These are phyloP conservation scores for Belgica antarctica DNA, from an alignment of 2,888 invertebrate genomes.

Conservation along the genomic window DNA sequence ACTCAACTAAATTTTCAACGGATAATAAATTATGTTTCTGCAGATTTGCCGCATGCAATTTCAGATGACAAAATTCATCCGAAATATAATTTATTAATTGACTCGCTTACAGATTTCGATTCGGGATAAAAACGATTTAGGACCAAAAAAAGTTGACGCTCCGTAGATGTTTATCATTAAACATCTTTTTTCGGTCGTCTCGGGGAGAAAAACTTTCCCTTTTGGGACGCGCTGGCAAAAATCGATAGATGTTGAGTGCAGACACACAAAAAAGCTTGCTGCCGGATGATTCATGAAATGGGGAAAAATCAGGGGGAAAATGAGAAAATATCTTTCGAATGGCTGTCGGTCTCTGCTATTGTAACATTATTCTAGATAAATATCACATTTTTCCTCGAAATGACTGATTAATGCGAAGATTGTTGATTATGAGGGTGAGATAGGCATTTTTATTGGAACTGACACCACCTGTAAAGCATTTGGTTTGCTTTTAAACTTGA, in stretches of 20 bases:
- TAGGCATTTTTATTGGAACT: background rate
- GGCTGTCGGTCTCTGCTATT: constrained; percentile 9
- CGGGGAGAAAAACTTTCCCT: constrained; percentile 3
- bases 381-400: constrained; percentile 7
- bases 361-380: constrained; percentile 26
- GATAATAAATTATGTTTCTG: constrained; percentile 27
- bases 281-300: constrained; percentile 27
- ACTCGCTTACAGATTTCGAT: background rate
- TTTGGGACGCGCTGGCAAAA: background rate
- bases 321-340: background rate
- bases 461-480: constrained; percentile 10
- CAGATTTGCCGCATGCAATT: constrained; percentile 11
- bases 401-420: constrained; percentile 8
- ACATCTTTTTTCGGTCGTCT: background rate
- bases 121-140: background rate
- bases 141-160: background rate
- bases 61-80: background rate
- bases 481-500: no score
- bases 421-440: background rate
- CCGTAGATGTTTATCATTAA: background rate
- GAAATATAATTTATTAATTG: constrained; percentile 23
- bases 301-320: background rate
- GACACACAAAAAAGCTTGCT: constrained; percentile 20
- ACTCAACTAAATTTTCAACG: constrained; percentile 10
- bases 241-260: constrained; percentile 29